Percentiles rank a stretch among this genome's conserved stretches.
phyloP scores from a whole-genome alignment of 1,140 invertebrate species.

The Drosophila virilis region DNA sequence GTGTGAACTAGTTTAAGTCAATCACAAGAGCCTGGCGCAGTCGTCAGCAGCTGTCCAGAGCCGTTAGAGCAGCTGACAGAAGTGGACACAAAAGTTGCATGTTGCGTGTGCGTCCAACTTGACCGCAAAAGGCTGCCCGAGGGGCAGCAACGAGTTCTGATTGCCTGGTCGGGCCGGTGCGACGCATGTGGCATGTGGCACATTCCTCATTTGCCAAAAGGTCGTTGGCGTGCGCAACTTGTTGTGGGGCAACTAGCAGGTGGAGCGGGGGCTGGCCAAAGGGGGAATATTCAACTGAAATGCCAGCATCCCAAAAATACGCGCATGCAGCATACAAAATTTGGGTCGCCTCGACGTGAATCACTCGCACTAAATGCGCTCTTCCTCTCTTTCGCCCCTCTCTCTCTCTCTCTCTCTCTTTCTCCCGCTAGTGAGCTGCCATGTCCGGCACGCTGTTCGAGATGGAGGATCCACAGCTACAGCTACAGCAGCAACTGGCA shows the following conservation, averaged over 20 bases:
- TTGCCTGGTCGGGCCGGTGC: neutral
- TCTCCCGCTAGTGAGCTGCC: constrained; percentile 30
- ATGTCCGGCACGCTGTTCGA: constrained; percentile 72
- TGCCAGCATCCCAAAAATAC: constrained; percentile 78
- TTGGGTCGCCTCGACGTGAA: constrained; percentile 70
- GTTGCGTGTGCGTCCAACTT: constrained; percentile 56
- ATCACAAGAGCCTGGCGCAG: constrained; percentile 57
- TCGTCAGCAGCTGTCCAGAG: constrained; percentile 48
- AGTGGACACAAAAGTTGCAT: constrained; percentile 22
- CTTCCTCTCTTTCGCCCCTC: constrained; percentile 7
- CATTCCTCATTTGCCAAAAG: constrained; percentile 52
- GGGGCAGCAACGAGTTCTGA: constrained; percentile 3
- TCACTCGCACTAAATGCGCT: constrained; percentile 43
- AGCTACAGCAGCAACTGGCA: constrained; percentile 33
- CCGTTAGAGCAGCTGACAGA: constrained; percentile 10
- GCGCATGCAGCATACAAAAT: constrained; percentile 48
- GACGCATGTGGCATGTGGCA: constrained; percentile 18
- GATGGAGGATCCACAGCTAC: constrained; percentile 49
- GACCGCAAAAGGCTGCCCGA: constrained; percentile 63
- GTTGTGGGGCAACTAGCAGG: constrained; percentile 18
- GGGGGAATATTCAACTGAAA: constrained; percentile 45
- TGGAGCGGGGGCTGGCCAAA: neutral
- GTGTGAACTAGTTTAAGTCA: constrained; percentile 76
- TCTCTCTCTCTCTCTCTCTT: constrained; percentile 10
- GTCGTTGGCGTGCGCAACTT: constrained; percentile 68